Evolutionary conservation across 1,140 invertebrate species (phyloP), one percentile per base, ranked within the genome.

Genomic region (Drosophila bipectinata): DNA sequence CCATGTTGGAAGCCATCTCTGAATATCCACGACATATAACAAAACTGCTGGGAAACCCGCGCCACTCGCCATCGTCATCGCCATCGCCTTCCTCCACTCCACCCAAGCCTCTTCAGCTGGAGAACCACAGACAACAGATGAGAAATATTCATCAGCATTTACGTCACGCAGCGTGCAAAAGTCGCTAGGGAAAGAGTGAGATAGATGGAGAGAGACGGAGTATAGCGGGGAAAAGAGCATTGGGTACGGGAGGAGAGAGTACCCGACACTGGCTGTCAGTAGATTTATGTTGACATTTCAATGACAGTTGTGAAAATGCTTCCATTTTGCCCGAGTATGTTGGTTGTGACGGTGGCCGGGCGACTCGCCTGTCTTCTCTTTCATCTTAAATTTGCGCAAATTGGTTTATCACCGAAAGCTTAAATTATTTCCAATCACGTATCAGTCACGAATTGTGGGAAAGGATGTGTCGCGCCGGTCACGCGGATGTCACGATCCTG

Each of bases 261-360:
- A 48, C 34, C 52, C 60, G 47, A 62, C 48, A 57, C 67, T 69
- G 58, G 77, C 78, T 87, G 82, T 78, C 71, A 74, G 71, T 88
- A 76, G 75, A 82, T 87, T 87, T 87, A 88, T 87, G 82, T 88
- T 87, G 82, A 87, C 82, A 87, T 88, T 88, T 87, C 82, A 87
- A 87, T 87, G 82, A 87, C 83, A 87, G 82, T 81, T 85, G 82
- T 69, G 82, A 87, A 85, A 85, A 85, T 87, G 77, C 82, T 73
- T 71, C 64, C 69, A 81, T 87, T 85, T 78, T 73, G 3, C 14
- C n/a, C 14, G 28, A 15, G 49, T 34, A 57, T 69, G 24, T 58
- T 62, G 41, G 21, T 12, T 64, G 69, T 54, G 69, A 59, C 61
- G 21, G 21, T 41, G 26, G 26, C 26, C 5, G 26, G 26, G 26